Conservation (phyloP, 64 coral and sea anemone species). For the Dendrophyllia cribrosa region DNA sequence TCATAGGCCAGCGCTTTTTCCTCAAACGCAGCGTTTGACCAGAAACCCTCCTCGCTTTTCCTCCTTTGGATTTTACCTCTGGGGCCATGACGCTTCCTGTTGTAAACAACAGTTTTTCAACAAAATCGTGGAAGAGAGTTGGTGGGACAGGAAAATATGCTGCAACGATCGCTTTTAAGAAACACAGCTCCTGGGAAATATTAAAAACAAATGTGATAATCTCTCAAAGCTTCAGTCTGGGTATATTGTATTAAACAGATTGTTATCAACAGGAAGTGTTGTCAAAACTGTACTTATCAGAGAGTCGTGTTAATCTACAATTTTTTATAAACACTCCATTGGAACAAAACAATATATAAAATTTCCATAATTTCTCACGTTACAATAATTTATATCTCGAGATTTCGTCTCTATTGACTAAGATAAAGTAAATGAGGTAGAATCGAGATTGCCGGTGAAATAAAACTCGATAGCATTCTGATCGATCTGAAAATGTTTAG, state of each 20-base stretch:
- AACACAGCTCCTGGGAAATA: too few relatives aligned
- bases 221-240: too few relatives aligned
- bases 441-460: neutral
- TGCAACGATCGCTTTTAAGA: too few relatives aligned
- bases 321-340: too few relatives aligned
- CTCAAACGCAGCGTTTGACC: conserved; percentile 35
- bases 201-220: too few relatives aligned
- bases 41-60: neutral
- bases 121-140: too few relatives aligned
- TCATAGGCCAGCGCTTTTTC: conserved; percentile 12
- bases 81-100: conserved; percentile 9
- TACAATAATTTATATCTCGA: neutral
- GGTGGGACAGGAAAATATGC: too few relatives aligned
- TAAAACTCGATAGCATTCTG: neutral
- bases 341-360: neutral
- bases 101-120: neutral
- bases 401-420: neutral
- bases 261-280: neutral
- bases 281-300: neutral
- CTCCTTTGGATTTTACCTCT: conserved; percentile 5
- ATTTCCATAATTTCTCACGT: conserved; percentile 4
- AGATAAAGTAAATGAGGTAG: neutral
- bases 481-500: neutral
- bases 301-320: neutral
- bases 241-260: neutral